Evolutionary conservation across 2,888 invertebrate genomes (phyloP), one percentile per base, ranked within the genome.

Genomic region (Punctoribates punctum): DNA sequence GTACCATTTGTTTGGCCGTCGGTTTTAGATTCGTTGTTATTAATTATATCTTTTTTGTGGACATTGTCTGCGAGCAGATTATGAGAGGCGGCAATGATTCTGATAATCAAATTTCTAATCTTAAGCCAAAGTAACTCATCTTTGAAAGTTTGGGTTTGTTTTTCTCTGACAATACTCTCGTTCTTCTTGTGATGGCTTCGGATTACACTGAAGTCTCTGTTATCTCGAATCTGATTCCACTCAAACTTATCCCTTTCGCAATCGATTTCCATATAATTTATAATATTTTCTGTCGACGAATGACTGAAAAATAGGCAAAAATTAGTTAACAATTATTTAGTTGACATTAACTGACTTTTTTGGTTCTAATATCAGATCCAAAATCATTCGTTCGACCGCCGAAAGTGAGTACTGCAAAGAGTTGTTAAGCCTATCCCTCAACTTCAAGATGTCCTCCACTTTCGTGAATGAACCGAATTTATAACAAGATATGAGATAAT

Each of bases 381-480:
- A 85, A 72, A 92, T 84, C 82, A 90, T 88, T 79, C 89, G 88
- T 85, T 88, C 94, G 75, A 87, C 88, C 74, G 87, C 88, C 78
- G 87, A 87, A 79, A 85, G 87, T 78, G 87, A 89, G 83, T 89
- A 90, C 85, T 95, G 92, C 76, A 91, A 86, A 79, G 96, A 96
- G 81, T 90, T 90, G 81, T 90, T 90, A 78, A 96, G 85, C 73
- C 91, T 88, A 81, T 90, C 89, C 81, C 91, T 88, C 83, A 96
- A 92, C 82, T 90, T 89, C 81, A 92, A 89, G 83, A 97, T 91
- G 84, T 96, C 96, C 80, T 91, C 78, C 79, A 85, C 84, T 82
- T 96, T 95, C 80, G 90, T 89, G 86, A 96, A 96, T 65, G 96
- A 94, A 15, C 96, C 96, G 85, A 90, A 96, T 83, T 96, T 95